Evolutionary conservation across 2,888 invertebrate genomes (phyloP).

Genomic region (Sphinx pinastri): DNA sequence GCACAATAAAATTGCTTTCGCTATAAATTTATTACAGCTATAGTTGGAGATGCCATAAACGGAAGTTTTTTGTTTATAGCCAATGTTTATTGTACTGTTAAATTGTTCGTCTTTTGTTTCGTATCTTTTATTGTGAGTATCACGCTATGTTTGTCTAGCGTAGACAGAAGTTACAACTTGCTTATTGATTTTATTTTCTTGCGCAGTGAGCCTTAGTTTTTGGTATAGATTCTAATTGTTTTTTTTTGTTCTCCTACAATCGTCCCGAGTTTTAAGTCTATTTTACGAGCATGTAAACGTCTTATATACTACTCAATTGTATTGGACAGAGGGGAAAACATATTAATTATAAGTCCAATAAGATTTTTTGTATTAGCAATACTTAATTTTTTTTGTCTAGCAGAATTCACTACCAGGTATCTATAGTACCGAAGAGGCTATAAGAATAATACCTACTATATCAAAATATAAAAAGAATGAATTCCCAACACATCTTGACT

Average conservation of each 20-base stretch:
- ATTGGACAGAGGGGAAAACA: too few species aligned
- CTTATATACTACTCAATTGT: too few species aligned
- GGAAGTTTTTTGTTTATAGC: slow-evolving; percentile 17
- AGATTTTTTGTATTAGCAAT: too few species aligned
- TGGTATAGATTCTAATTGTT: too few species aligned
- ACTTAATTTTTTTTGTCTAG: too few species aligned
- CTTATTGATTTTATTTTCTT: neutral
- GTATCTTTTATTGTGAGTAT: neutral
- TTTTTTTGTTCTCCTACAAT: too few species aligned
- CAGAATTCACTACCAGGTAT: too few species aligned
- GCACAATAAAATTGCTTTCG: slow-evolving; percentile 9
- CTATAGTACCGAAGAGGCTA: too few species aligned
- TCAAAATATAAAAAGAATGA: neutral
- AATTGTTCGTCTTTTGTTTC: slow-evolving; percentile 16
- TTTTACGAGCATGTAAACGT: too few species aligned
- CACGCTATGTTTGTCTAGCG: slow-evolving; percentile 14
- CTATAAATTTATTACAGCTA: slow-evolving; percentile 5
- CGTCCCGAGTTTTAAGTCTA: too few species aligned
- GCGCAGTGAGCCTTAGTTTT: neutral
- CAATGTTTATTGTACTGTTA: slow-evolving; percentile 16
- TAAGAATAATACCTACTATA: too few species aligned
- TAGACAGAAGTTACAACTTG: neutral
- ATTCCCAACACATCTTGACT: neutral
- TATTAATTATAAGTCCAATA: too few species aligned
- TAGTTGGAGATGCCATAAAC: slow-evolving; percentile 12